Evolutionary conservation across 1,140 invertebrate species (phyloP), one percentile per base, ranked within the genome.

Genomic region (Drosophila kohkoa): DNA sequence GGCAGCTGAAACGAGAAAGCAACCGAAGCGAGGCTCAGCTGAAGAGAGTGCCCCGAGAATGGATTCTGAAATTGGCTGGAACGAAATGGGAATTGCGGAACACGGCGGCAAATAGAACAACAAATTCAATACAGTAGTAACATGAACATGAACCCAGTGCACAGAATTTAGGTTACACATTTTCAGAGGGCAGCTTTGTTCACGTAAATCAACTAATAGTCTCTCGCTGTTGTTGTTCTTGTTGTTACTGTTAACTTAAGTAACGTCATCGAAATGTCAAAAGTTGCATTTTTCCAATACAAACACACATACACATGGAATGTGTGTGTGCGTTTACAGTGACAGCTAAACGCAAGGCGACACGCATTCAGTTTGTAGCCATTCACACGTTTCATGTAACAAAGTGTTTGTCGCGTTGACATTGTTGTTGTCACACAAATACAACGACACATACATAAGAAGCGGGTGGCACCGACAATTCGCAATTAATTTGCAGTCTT

Each of bases 211-310:
- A 74, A 81, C 70, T 86, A 64, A 59, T 68, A 79, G 20, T 73
- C 41, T 52, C 59, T 54, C 4, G 49, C 28, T 54, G 52, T 16
- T 62, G 48, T 48, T 74, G 62, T 82, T 69, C 63, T 63, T 30
- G 30, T 3, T 4, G 66, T 71, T 77, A 69, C 57, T 78, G 74
- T 38, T 67, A 81, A 71, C 75, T 85, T 89, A 89, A 87, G 82
- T 89, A 92, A 92, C 90, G 90, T 92, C 90, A 92, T 92, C 86
- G 87, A 92, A 92, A 92, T 92, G 90, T 92, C 90, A 92, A 90
- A 92, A 90, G 90, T 92, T 91, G 87, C 90, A 91, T 86, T 91
- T 75, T 67, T 75, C 70, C 70, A 69, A 83, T 71, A 73, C 78
- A 65, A 48, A 54, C 55, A 38, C 25, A 57, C 35, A 57, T 35